Evolutionary conservation across 2,113 vertebrate genomes (phyloP), one percentile per base, ranked within the genome.

Genomic region (Micronycteris hirsuta): DNA sequence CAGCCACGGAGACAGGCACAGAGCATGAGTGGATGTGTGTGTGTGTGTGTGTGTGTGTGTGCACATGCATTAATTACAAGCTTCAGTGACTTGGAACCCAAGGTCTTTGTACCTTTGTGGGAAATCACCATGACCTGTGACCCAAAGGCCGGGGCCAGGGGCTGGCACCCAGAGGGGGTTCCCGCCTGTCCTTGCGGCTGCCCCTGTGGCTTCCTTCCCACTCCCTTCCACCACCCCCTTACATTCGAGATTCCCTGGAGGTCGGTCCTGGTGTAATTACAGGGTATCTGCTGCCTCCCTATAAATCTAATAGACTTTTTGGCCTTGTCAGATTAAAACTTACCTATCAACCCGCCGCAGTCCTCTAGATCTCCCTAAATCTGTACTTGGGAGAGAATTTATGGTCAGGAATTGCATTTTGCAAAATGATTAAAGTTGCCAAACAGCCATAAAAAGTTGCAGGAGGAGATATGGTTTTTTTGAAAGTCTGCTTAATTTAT

Each of bases 361-460:
- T 98, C 98, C 98, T 98, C 98, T 97, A 98, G 98, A 98, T 98
- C 98, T 98, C 98, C 98, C 98, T 98, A 98, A 98, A 98, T 98
- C 98, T 97, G 97, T 98, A 98, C 97, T 98, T 98, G 98, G 97
- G 96, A 98, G 97, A 98, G 98, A 98, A 99, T 98, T 99, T 99
- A 98, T 97, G 98, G 97, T 98, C 97, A 98, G 95, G 97, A 98
- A 98, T 99, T 84, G 61, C 98, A 98, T 98, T 99, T 98, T 98
- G 98, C 98, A 99, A 98, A 98, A 98, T 98, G 96, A 99, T 99
- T 98, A 98, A 98, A 98, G 98, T 99, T 98, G 98, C 98, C 98
- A 98, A 99, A 98, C 98, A 98, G 98, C 98, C 98, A 98, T 99
- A 99, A 99, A 98, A 98, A 99, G 98, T 98, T 98, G 98, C 98